These are phyloP conservation scores for Seriola aureovittata DNA, from an alignment of 2,113 vertebrate species.

Conservation along the genomic window DNA sequence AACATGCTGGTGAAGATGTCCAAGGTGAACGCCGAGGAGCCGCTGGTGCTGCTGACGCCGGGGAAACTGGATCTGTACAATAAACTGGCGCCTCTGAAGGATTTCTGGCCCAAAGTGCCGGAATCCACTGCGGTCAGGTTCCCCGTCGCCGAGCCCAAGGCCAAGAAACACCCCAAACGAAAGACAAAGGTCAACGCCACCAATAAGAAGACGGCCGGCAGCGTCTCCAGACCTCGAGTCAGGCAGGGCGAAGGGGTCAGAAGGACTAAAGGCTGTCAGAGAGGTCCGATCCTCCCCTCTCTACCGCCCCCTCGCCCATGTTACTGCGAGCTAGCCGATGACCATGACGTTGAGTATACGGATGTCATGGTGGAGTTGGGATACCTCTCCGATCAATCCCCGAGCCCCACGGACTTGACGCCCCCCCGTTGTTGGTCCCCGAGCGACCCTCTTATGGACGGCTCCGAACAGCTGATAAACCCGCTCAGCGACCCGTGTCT, in stretches of 20 bases:
- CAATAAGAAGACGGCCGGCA: conserved; percentile 87
- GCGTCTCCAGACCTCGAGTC: conserved; percentile 83
- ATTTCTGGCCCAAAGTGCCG: conserved; percentile 97
- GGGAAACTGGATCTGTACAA: conserved; percentile 91
- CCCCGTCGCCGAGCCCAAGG: conserved; percentile 89
- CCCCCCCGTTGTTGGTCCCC: conserved; percentile 99
- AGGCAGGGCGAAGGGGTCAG: conserved; percentile 61
- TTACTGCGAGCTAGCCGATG: conserved; percentile 91
- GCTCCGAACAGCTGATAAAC: conserved; percentile 86
- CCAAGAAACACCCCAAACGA: conserved; percentile 92
- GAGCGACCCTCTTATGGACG: conserved; percentile 90
- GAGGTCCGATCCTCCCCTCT: conserved; percentile 71
- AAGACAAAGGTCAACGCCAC: conserved; percentile 90
- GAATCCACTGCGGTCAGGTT: conserved; percentile 94
- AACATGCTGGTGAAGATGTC: conserved; percentile 98
- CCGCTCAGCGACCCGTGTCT: conserved; percentile 85
- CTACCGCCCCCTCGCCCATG: conserved; percentile 90
- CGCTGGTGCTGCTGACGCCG: conserved; percentile 91
- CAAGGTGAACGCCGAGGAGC: conserved; percentile 92
- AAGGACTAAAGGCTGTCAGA: conserved; percentile 84
- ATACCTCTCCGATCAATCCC: conserved; percentile 95
- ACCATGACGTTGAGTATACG: conserved; percentile 90
- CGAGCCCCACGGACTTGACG: conserved; percentile 91
- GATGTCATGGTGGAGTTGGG: conserved; percentile 97
- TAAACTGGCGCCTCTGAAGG: conserved; percentile 95